Evolutionary conservation across 2,113 vertebrate genomes (phyloP), one percentile per base, ranked within the genome.

Genomic region (Nanorana parkeri): DNA sequence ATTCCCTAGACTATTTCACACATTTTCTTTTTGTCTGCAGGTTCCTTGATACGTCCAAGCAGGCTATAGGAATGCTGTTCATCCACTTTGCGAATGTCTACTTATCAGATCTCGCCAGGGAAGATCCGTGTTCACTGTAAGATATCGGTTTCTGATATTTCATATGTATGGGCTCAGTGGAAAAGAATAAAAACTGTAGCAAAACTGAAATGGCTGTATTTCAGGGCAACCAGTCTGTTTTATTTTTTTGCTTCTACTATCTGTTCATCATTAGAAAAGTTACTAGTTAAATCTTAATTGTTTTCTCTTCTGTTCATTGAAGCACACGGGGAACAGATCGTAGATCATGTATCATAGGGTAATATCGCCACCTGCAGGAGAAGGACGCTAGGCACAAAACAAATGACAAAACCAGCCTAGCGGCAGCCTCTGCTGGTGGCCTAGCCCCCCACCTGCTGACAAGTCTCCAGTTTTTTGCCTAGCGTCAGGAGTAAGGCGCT

Each of bases 11-110:
- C 32, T 36, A 36, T 36, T 36, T 36, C 32, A 36, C 32, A 36
- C 4, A 36, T 36, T 36, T 36, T 36, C 10, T 74, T 32, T 4
- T 13, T 36, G 2, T 74, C 58, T 81, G 20, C 41, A 99, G 98
- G 98, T 99, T 99, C 92, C 91, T 99, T 89, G 98, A 99, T 87
- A 99, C 98, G 81, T 99, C 98, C 66, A 99, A 99, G 89, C 98
- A 99, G 93, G 97, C 97, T 85, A 99, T 99, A 85, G 98, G 98
- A 88, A 99, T 99, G 98, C 92, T 99, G 52, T 99, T 99, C 89
- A 99, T 99, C 89, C 98, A 99, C 90, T 99, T 99, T 78, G 97
- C 97, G 84, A 99, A 99, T 63, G 96, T 99, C 74, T 99, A 99
- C 91, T 91, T 99, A 89, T 98, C 98, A 65, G 96, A 95, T 87